These are phyloP conservation scores for Sebastes wilsoni DNA, from an alignment of 2,797 vertebrate genomes.

Conservation along the genomic window DNA sequence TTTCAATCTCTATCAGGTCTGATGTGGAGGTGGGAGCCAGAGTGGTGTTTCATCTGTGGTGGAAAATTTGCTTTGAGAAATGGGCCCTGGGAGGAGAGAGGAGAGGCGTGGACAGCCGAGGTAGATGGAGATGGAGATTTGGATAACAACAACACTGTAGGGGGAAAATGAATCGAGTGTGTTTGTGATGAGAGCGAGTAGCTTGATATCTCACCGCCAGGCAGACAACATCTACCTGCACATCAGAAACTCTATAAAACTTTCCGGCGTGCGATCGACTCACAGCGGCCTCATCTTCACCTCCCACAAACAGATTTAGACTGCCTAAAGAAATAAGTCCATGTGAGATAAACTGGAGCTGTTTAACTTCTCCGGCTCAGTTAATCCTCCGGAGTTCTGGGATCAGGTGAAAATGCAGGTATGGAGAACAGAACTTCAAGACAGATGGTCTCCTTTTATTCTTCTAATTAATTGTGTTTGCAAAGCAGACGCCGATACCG, in stretches of 20 bases:
- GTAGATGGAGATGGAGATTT: conserved; percentile 69
- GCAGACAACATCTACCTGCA: conserved; percentile 17
- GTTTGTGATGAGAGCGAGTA: background rate
- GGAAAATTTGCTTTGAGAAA: conserved; percentile 47
- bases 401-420: background rate
- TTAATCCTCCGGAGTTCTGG: background rate
- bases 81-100: conserved; percentile 13
- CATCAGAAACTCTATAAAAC: conserved; percentile 37
- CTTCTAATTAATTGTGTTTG: too few relatives aligned
- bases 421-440: too few relatives aligned
- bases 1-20: conserved; percentile 66
- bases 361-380: background rate
- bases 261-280: background rate
- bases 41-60: conserved; percentile 13
- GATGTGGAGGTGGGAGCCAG: conserved; percentile 35
- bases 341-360: background rate
- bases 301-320: background rate
- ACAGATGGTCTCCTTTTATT: too few relatives aligned
- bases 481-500: too few relatives aligned
- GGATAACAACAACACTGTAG: conserved; percentile 60
- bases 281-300: background rate
- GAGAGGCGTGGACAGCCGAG: conserved; percentile 33
- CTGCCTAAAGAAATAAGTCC: background rate
- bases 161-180: conserved; percentile 30
- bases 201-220: conserved; percentile 23